Evolutionary conservation across 2,888 invertebrate species (phyloP).

Genomic region (Papilio elwesi): DNA sequence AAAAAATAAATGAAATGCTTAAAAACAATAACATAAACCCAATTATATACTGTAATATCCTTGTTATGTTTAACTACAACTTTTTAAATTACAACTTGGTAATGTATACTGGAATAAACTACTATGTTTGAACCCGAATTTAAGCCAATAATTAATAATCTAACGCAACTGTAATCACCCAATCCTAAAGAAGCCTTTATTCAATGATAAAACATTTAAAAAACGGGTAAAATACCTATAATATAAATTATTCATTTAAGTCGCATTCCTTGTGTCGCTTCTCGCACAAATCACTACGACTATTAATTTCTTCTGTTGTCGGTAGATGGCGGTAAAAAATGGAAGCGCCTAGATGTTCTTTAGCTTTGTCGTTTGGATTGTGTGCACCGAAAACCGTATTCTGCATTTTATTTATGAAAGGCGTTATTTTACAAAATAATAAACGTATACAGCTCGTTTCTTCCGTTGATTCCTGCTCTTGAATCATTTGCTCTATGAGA

Average conservation of each 20-base stretch:
- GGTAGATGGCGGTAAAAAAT: conserved; percentile 86
- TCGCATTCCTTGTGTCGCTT: conserved; percentile 80
- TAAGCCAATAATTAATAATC: too few relatives aligned
- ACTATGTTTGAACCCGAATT: too few relatives aligned
- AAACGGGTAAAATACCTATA: too few relatives aligned
- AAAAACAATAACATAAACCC: neutral
- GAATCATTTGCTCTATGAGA: conserved; percentile 84
- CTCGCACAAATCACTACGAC: conserved; percentile 86
- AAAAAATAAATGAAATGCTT: too few relatives aligned
- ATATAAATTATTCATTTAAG: conserved; percentile 62
- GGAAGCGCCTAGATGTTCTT: conserved; percentile 62
- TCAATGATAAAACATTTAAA: too few relatives aligned
- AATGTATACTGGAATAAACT: too few relatives aligned
- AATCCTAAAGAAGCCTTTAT: too few relatives aligned
- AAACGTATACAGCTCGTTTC: conserved; percentile 89
- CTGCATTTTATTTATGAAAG: conserved; percentile 91
- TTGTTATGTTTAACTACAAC: too few relatives aligned
- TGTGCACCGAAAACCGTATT: conserved; percentile 82
- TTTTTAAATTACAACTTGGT: too few relatives aligned
- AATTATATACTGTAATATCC: neutral
- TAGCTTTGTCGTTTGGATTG: conserved; percentile 53
- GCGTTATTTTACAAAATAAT: conserved; percentile 90
- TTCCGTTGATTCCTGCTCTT: conserved; percentile 79
- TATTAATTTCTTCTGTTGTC: conserved; percentile 82
- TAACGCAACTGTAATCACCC: too few relatives aligned